Base-by-base conservation (phyloP, 1,140 invertebrate species). In the Aradophagus sp. region DNA sequence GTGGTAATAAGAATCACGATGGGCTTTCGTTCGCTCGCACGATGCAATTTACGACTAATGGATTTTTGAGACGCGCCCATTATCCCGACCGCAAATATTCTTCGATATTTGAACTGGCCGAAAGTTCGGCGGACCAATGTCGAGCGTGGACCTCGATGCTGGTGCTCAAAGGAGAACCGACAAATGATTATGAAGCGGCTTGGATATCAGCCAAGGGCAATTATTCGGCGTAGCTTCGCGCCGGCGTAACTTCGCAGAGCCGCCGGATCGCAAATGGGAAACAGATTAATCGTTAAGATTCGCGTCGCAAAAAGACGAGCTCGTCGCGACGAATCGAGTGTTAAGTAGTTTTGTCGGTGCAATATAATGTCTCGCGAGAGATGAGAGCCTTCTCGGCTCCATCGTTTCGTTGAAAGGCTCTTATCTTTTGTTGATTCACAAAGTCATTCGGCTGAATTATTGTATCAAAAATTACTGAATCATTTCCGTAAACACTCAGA, bases 171-270 rank as follows among this genome's bases (percentile, higher is more conserved):
- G 55, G 61, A 50, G 66, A 56, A 70, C 58, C 58, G 66, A 70
- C 66, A 70, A 63, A 63, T 70, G 50, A 70, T 70, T 70, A 70
- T 70, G 63, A 62, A 70, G 50, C 58, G 26, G 50, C 36, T 70
- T 70, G 66, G 66, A 70, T 70, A 70, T 62, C 52, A 63, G 66
- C 66, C 66, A 70, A 70, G 66, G 58, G 58, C 58, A 70, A 42
- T 62, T 70, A 70, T 63, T 38, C 44, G 50, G 26, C 38, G 17
- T 55, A 29, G 31, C 44, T 52, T 15, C 20, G 23, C 31, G 36
- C 52, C 36, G 36, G 55, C 31, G 20, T 42, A 15, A 38, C 27
- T 34, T 36, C 26, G 42, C 56, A 61, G 65, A 69, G 55, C 6
- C 31, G 55, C 53, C 61, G 55, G 61, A 69, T 69, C 48, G 55